Conservation (phyloP, 2,888 invertebrate species). For the Cryptocheilus praepositus region DNA sequence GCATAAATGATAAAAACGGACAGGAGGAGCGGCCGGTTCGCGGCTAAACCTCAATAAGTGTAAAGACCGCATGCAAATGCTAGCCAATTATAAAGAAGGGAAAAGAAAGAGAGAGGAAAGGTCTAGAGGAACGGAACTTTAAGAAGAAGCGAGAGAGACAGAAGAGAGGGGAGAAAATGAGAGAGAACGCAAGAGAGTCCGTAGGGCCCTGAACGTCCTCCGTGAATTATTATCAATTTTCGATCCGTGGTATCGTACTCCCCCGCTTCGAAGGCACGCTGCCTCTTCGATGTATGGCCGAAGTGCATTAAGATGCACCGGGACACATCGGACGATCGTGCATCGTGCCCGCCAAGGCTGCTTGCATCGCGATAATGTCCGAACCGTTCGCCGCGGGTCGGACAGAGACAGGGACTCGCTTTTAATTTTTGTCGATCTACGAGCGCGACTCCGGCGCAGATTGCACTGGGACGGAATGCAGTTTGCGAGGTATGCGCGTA, state of each 20-base stretch:
- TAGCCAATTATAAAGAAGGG: slow-evolving; percentile 58
- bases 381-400: no score
- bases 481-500: background rate
- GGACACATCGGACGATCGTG: no score
- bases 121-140: no score
- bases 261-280: slow-evolving; percentile 4
- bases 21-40: slow-evolving; percentile 62
- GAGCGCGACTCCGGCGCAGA: no score
- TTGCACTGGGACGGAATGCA: background rate
- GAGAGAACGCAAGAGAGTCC: no score
- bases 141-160: no score
- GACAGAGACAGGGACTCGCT: background rate
- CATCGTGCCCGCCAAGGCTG: no score
- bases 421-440: background rate
- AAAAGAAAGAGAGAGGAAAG: no score
- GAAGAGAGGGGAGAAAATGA: no score
- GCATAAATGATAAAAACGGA: slow-evolving; percentile 67
- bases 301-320: no score
- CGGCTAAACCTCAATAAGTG: slow-evolving; percentile 60
- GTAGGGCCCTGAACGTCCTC: slow-evolving; percentile 23
- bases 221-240: slow-evolving; percentile 64
- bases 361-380: no score
- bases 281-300: slow-evolving; percentile 1
- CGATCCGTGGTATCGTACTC: slow-evolving; percentile 37
- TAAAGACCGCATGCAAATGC: slow-evolving; percentile 62